Evolutionary conservation across 2,113 vertebrate genomes (phyloP).

Genomic region (Gila orcuttii): DNA sequence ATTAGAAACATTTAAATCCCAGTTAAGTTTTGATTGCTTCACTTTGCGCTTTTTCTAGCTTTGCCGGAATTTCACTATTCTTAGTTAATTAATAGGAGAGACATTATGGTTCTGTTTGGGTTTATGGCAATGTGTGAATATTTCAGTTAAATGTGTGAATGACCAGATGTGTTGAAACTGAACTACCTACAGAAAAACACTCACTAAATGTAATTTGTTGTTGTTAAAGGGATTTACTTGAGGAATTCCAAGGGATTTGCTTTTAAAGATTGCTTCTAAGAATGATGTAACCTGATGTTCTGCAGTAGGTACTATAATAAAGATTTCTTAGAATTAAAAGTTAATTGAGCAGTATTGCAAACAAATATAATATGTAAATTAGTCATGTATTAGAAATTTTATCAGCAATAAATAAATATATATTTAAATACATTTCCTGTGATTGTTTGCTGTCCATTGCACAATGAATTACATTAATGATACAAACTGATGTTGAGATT

Average conservation of each 20-base stretch:
- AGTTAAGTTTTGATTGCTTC: background rate
- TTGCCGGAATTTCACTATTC: background rate
- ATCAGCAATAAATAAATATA: slow-evolving; percentile 50
- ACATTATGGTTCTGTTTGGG: slow-evolving; percentile 10
- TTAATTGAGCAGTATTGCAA: background rate
- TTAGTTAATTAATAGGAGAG: background rate
- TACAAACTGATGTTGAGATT: background rate
- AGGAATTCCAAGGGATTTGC: background rate
- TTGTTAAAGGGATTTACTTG: background rate
- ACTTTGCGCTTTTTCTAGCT: background rate
- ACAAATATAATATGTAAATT: slow-evolving; percentile 1
- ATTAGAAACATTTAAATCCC: background rate
- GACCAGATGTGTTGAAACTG: background rate
- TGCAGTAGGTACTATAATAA: background rate
- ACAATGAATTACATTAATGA: background rate
- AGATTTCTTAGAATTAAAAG: background rate
- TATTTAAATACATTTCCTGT: slow-evolving; percentile 13
- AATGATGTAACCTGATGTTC: slow-evolving; percentile 13
- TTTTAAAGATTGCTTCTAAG: background rate
- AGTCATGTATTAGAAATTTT: slow-evolving; percentile 12
- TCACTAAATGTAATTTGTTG: background rate
- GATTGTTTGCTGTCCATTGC: background rate
- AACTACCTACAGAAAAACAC: slow-evolving; percentile 7
- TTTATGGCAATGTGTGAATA: background rate
- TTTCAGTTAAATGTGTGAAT: background rate